Evolutionary conservation across 1,140 invertebrate species (phyloP).

Genomic region (Calephelis virginiensis): DNA sequence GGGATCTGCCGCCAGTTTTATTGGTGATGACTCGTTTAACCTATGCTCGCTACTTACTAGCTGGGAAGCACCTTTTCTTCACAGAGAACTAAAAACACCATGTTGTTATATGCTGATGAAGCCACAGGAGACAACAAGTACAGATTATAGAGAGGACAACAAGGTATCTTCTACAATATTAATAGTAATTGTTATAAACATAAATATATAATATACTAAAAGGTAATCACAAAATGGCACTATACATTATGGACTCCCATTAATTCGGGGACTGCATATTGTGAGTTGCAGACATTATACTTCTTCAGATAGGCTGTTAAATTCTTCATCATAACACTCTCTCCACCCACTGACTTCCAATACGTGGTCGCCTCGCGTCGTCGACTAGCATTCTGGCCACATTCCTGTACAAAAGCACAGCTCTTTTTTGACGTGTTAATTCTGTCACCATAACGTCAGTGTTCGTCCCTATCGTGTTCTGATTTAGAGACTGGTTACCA

Average conservation of each 20-base stretch:
- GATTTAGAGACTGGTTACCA: too few relatives aligned
- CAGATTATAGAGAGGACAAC: too few relatives aligned
- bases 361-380: constrained; percentile 38
- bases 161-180: too few relatives aligned
- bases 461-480: too few relatives aligned
- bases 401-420: constrained; percentile 42
- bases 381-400: constrained; percentile 42
- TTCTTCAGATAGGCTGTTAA: constrained; percentile 42
- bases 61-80: too few relatives aligned
- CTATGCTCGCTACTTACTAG: too few relatives aligned
- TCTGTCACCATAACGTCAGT: too few relatives aligned
- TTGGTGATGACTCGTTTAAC: too few relatives aligned
- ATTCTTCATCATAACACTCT: constrained; percentile 46
- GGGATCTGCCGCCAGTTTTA: too few relatives aligned
- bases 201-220: constrained; percentile 15
- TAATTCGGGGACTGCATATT: constrained; percentile 47
- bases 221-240: constrained; percentile 20
- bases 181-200: background rate
- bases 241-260: constrained; percentile 22
- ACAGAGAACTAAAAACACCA: too few relatives aligned
- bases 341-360: constrained; percentile 50
- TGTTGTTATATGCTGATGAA: too few relatives aligned
- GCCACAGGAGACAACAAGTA: too few relatives aligned
- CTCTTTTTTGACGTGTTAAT: background rate
- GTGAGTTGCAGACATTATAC: constrained; percentile 45